Evolutionary conservation across 2,888 invertebrate species (phyloP), one percentile per base, ranked within the genome.

Genomic region (Lamproptera curius): DNA sequence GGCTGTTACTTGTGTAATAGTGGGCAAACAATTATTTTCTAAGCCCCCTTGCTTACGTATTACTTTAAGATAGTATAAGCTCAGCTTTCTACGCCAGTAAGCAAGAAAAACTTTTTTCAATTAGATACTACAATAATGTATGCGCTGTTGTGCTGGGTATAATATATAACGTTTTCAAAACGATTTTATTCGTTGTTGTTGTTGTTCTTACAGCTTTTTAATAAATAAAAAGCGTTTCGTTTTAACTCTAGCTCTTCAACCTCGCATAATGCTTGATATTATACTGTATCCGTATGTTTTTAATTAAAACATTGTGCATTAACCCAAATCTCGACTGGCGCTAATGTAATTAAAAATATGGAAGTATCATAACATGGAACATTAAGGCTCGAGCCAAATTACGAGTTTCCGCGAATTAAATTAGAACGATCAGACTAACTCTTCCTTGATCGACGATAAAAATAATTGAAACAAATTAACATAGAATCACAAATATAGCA

Each of bases 271-370:
- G 13, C 14, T 11, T 20, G 20, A 14, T 3, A 31, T 31, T 9
- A 1, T 33, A 38, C 33, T 34, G 14, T 48, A 35, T 35, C 33
- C 38, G 14, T 48, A 43, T 39, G 17, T 16, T 48, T 48, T 43
- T 38, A 42, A 48, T 48, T 48, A 48, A 42, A 48, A 48, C 48
- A 48, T 48, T 39, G 34, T 26, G 16, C 42, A 39, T 43, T 48
- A 42, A 48, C 48, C 42, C 39, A 11, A 48, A 48, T 43, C 34
- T 16, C 42, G 33, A 26, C 26, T 14, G 34, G 26, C 13, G 26
- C 28, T 43, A 49, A 49, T 40, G 43, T 28, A 49, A 49, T 43
- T 43, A 49, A 48, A 34, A 48, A 38, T 48, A 33, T 39, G 26
- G 39, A 48, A 48, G 48, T 48, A 39, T 48, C 34, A 48, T 42